Conservation (phyloP, 2,888 invertebrate species). For the Epinotia brunnichana region DNA sequence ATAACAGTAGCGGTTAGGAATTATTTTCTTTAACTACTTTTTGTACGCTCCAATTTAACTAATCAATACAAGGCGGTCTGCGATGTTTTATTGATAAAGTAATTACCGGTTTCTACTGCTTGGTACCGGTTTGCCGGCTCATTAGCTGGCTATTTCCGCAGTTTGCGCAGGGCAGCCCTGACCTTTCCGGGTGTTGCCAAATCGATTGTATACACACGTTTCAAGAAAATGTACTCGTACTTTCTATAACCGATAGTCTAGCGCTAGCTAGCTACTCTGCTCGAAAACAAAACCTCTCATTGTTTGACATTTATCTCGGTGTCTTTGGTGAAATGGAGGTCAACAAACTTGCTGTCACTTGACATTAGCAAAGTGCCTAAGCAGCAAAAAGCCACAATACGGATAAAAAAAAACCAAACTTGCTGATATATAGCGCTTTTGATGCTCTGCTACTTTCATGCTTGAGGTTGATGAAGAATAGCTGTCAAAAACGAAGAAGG, state of each 20-base stretch:
- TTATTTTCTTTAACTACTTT: background rate
- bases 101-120: constrained; percentile 29
- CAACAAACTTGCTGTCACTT: too few species aligned
- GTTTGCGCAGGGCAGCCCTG: constrained; percentile 30
- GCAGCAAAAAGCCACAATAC: too few species aligned
- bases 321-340: too few species aligned
- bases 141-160: constrained; percentile 25
- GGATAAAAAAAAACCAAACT: too few species aligned
- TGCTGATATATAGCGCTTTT: too few species aligned
- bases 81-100: constrained; percentile 31
- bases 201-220: background rate
- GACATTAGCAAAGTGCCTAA: too few species aligned
- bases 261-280: background rate
- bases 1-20: background rate
- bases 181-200: constrained; percentile 24
- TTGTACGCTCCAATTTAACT: background rate
- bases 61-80: constrained; percentile 24
- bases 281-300: too few species aligned
- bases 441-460: too few species aligned
- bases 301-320: too few species aligned
- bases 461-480: too few species aligned
- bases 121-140: constrained; percentile 23
- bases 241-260: background rate
- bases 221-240: background rate
- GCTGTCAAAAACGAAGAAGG: too few species aligned